Evolutionary conservation across 2,888 invertebrate genomes (phyloP).

Genomic region (Andricus quercusramuli): DNA sequence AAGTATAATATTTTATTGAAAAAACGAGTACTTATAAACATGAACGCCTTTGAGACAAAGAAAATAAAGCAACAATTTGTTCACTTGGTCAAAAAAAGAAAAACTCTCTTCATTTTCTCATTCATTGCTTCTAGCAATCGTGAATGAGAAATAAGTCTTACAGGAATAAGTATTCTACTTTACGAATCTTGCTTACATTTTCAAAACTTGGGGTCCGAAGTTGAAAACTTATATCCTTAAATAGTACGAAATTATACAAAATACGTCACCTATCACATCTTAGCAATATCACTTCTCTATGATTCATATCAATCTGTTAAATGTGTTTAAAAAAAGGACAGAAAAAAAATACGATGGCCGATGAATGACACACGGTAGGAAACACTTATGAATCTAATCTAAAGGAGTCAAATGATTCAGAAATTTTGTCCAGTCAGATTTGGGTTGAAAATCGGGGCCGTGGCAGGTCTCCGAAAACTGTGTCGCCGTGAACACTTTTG

Average conservation of each 20-base stretch:
- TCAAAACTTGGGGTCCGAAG: not conserved
- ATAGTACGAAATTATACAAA: constrained; percentile 22
- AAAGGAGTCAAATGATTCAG: constrained; percentile 20
- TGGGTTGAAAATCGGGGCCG: constrained; percentile 91
- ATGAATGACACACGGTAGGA: constrained; percentile 1
- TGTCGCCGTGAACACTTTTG: constrained; percentile 92
- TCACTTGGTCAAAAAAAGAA: constrained; percentile 30
- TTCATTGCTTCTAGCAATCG: not conserved
- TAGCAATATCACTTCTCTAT: constrained; percentile 29
- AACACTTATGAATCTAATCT: constrained; percentile 31
- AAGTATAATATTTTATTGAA: constrained; percentile 39
- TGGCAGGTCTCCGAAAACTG: constrained; percentile 92
- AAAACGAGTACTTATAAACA: constrained; percentile 34
- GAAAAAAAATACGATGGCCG: not conserved
- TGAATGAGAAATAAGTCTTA: constrained; percentile 9
- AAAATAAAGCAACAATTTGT: constrained; percentile 36
- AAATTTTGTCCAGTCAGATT: constrained; percentile 81
- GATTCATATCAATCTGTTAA: constrained; percentile 28
- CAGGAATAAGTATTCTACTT: not conserved
- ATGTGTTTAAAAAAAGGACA: constrained; percentile 12
- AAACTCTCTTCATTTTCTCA: constrained; percentile 1
- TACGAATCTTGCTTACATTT: constrained; percentile 9
- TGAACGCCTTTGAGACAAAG: constrained; percentile 29
- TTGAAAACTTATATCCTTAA: not conserved
- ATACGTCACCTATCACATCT: constrained; percentile 32